A percentile compares a stretch with the other conserved stretches of the same genome.
phyloP scores from a whole-genome alignment of 2,797 vertebrate genomes.

The Protonibea diacanthus region DNA sequence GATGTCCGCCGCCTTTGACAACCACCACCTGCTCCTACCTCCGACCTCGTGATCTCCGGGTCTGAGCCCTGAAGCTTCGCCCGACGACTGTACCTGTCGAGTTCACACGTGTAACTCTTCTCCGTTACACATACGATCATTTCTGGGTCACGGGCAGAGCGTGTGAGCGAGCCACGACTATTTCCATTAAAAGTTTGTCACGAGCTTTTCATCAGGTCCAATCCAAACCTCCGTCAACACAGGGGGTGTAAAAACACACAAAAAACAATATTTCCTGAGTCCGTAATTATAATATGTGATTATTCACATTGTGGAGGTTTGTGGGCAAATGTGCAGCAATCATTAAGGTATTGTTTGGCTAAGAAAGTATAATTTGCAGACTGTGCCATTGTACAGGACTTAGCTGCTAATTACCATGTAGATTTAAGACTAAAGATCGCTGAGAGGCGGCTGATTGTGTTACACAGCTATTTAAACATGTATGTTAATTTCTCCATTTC shows the following conservation, averaged over 20 bases:
- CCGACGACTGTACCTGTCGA: slow-evolving; percentile 45
- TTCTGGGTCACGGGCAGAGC: slow-evolving; percentile 19
- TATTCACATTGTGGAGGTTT: slow-evolving; percentile 44
- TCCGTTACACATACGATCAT: slow-evolving; percentile 27
- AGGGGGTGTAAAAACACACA: background rate
- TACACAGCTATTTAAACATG: slow-evolving; percentile 22
- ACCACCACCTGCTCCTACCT: slow-evolving; percentile 59
- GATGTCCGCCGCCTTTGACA: slow-evolving; percentile 34
- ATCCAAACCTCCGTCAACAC: slow-evolving; percentile 11
- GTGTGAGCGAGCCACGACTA: background rate
- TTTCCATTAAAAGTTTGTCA: background rate
- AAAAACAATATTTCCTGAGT: background rate
- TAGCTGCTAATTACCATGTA: slow-evolving; percentile 44
- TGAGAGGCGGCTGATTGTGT: slow-evolving; percentile 39
- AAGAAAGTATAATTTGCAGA: slow-evolving; percentile 29
- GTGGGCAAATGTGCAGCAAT: slow-evolving; percentile 45
- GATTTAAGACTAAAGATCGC: slow-evolving; percentile 30
- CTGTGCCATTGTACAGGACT: slow-evolving; percentile 21
- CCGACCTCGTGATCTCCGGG: slow-evolving; percentile 45
- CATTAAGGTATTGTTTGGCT: slow-evolving; percentile 66
- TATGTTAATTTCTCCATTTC: slow-evolving; percentile 18
- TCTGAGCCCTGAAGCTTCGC: slow-evolving; percentile 9
- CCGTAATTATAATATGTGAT: slow-evolving; percentile 40
- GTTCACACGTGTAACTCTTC: slow-evolving; percentile 43
- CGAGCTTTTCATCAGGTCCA: background rate